Base-by-base conservation (phyloP, 2,797 vertebrate genomes). In the Scleropages formosus region DNA sequence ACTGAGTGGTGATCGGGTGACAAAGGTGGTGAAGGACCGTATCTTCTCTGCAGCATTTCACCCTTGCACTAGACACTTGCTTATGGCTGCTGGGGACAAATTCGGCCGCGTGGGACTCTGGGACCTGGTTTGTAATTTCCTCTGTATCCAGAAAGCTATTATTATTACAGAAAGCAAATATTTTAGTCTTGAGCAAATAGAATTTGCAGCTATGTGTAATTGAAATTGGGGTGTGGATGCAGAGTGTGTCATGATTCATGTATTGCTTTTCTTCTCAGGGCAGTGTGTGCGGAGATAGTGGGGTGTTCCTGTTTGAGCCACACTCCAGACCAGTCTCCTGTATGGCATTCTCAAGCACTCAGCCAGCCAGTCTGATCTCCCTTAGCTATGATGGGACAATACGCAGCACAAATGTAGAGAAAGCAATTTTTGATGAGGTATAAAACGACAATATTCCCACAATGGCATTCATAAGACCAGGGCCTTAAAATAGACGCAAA, bases 31-130 rank as follows among this genome's bases (percentile, higher is more conserved):
- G 76, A 91, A 82, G 26, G 63, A 78, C 0, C 84, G 92, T 0
- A 71, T 96, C 78, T 89, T 75, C 47, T 95, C 94, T 3, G 74
- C 94, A 77, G 92, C 95, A 24, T 83, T 98, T 77, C 96, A 98
- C 66, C 96, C 96, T 0, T 92, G 92, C 0, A 77, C 86, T 65
- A 93, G 87, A 85, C 84, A 79, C 77, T 82, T 92, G 78, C 80
- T 98, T 0, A 85, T 97, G 84, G 95, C 95, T 18, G 92, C 93
- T 1, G 96, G 96, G 26, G 92, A 95, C 86, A 92, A 79, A 66
- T 27, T 0, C 0, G 96, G 96, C 0, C 87, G 89, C 22, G 24
- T 98, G 6, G 95, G 94, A 62, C 90, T 98, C 56, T 98, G 95
- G 94, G 93, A 94, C 8, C 68, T 94, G 88, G 96, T 97, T 81